Base-by-base conservation (phyloP, 2,113 vertebrate genomes). In the Cromileptes altivelis region DNA sequence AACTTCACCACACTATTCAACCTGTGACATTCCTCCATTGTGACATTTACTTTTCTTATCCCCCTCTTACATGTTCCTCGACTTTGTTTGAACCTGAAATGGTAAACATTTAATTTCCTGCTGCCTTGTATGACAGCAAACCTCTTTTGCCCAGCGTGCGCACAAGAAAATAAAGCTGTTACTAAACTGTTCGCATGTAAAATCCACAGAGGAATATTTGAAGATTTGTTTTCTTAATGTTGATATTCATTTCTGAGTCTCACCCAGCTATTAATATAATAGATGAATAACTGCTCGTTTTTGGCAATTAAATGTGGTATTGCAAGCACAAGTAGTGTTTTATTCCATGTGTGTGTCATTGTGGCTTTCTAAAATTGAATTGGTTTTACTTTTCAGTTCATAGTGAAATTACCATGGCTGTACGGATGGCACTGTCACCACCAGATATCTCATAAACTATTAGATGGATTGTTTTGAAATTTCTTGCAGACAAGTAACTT, bases 291-390 rank as follows among this genome's bases (percentile, higher is more conserved):
- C 49, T 81, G 67, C n/a, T 74, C 19, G 57, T 14, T 40, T 70
- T 83, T 61, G 52, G 6, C 13, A 69, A 88, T 74, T 85, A 87
- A 89, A 76, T 2, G 0, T 40, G 45, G n/a, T 45, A 75, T 78
- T 47, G 23, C 47, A 80, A 67, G 17, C 9, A 71, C 0, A 0
- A 68, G 55, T 70, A 1, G 30, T 56, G 58, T 74, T 72, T 81
- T 68, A 75, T 69, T 62, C 19, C 53, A 2, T 3, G 15, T 0
- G 6, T 42, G 5, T 33, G 13, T 7, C 6, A 47, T 23, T 5
- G 1, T 76, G 18, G 12, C 19, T 58, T 64, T 4, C 53, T 25
- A 1, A 45, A 45, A 72, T 53, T 37, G 2, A 9, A n/a, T 50
- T 62, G 25, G 8, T 50, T 60, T 60, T n/a, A 33, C 19, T 62